Percentiles rank a stretch among this genome's conserved stretches.
phyloP scores from a whole-genome alignment of 2,888 invertebrate species.

The Antitype chi region DNA sequence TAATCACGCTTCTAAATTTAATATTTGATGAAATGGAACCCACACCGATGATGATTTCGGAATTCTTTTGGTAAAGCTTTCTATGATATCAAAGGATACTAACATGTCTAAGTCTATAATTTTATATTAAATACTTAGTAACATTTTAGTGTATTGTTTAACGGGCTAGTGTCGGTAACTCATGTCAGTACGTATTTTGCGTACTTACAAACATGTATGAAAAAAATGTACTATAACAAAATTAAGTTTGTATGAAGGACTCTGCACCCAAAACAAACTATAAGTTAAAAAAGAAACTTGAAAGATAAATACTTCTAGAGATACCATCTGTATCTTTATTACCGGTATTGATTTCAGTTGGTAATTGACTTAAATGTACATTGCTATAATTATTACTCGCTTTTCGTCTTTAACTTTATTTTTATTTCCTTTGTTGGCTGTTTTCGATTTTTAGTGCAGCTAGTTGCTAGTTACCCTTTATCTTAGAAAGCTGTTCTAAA shows the following conservation, averaged over 20 bases:
- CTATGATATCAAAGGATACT: neutral
- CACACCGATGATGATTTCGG: neutral
- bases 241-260: neutral
- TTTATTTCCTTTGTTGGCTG: neutral
- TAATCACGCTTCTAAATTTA: too few relatives aligned
- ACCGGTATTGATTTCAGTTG: conserved; percentile 33
- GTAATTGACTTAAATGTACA: conserved; percentile 33
- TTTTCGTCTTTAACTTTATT: neutral
- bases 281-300: conserved; percentile 30
- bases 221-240: too few relatives aligned
- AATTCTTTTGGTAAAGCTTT: neutral
- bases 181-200: neutral
- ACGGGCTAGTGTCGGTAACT: neutral
- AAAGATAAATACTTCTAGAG: conserved; percentile 21
- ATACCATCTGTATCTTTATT: conserved; percentile 37
- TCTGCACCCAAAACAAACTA: neutral
- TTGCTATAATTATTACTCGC: conserved; percentile 10
- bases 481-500: neutral
- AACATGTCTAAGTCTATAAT: neutral
- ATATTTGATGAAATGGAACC: neutral
- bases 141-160: neutral
- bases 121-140: neutral
- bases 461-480: neutral
- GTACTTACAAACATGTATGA: neutral
- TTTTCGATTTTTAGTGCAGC: neutral